Evolutionary conservation across 2,113 vertebrate species (phyloP).

Genomic region (Albula glossodonta): DNA sequence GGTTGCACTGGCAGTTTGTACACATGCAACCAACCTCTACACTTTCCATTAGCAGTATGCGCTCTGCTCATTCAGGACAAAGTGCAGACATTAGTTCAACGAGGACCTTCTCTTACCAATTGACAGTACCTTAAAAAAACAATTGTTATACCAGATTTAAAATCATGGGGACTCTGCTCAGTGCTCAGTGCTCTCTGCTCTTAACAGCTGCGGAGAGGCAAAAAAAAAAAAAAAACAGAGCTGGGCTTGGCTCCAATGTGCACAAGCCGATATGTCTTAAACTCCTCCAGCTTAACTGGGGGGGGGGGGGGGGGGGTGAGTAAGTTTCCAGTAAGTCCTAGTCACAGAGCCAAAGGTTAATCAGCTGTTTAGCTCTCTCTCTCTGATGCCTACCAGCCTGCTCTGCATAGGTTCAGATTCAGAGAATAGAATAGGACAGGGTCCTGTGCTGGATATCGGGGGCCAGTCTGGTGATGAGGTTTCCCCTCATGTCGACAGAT

Average conservation of each 20-base stretch:
- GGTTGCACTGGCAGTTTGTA: too few relatives aligned
- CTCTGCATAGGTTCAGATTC: neutral
- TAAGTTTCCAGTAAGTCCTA: neutral
- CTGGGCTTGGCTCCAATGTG: constrained; percentile 1
- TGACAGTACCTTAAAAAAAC: too few relatives aligned
- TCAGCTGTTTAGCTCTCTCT: neutral
- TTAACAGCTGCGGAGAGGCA: neutral
- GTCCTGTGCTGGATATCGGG: neutral
- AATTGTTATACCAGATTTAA: too few relatives aligned
- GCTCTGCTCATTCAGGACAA: too few relatives aligned
- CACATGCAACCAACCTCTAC: too few relatives aligned
- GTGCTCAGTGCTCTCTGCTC: neutral
- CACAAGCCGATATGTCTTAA: too few relatives aligned
- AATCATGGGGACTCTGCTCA: too few relatives aligned
- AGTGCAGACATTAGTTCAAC: too few relatives aligned
- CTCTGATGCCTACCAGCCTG: neutral
- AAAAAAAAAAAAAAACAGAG: neutral
- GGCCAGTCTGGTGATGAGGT: neutral
- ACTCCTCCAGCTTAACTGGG: neutral
- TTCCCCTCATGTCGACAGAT: neutral
- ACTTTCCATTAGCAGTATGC: too few relatives aligned
- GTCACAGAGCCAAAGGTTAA: neutral
- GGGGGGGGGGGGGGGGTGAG: neutral
- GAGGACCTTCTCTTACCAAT: too few relatives aligned
- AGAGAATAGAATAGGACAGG: neutral